Evolutionary conservation across 1,140 invertebrate species (phyloP).

Genomic region (Hydropsyche tenuis): DNA sequence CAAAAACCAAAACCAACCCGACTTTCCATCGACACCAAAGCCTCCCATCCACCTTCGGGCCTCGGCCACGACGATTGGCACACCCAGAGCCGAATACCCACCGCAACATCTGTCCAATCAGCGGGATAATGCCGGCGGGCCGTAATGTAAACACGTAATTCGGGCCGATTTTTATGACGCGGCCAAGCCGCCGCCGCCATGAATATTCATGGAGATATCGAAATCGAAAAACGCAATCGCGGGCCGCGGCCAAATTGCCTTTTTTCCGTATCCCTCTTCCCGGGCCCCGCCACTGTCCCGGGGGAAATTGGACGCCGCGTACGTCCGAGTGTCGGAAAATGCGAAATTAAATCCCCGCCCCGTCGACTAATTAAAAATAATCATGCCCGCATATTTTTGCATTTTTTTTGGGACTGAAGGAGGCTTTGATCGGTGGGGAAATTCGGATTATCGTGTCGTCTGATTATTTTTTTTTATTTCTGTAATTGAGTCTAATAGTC

Average conservation of each 20-base stretch:
- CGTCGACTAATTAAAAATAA: constrained; percentile 24
- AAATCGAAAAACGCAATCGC: constrained; percentile 35
- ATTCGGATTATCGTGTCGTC: no score
- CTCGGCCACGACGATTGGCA: no score
- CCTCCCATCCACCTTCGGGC: no score
- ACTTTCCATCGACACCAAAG: no score
- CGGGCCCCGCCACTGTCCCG: neutral
- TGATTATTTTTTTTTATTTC: no score
- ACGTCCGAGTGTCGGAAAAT: constrained; percentile 15
- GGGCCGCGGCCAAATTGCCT: constrained; percentile 29
- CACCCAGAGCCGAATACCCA: no score
- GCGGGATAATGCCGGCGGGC: constrained; percentile 21
- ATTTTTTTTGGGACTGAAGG: no score
- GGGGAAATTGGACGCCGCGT: constrained; percentile 15
- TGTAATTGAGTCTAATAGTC: no score
- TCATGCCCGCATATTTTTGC: constrained; percentile 1
- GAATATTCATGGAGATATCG: constrained; percentile 40
- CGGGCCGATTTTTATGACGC: constrained; percentile 34
- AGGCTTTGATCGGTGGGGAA: no score
- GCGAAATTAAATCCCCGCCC: constrained; percentile 18
- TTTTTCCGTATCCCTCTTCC: neutral
- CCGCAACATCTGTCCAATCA: constrained; percentile 29
- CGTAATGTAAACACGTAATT: constrained; percentile 41
- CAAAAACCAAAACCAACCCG: no score
- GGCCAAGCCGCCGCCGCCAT: no score